phyloP scores from a whole-genome alignment of 1,140 invertebrate species.

The Drosophila lacteicornis region DNA sequence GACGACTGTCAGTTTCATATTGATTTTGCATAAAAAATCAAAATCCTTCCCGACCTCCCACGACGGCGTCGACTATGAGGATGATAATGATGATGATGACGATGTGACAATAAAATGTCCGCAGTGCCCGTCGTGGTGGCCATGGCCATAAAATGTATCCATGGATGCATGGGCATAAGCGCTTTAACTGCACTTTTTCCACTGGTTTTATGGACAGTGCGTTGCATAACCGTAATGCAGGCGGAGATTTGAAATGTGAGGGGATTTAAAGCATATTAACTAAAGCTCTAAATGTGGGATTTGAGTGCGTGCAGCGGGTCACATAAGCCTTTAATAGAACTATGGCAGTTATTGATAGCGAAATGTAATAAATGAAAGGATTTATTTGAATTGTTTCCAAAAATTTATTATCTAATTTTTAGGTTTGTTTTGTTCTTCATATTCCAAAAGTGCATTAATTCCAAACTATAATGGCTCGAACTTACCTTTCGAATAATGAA shows the following conservation, averaged over 20 bases:
- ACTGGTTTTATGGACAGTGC: slow-evolving; percentile 43
- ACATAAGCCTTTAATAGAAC: slow-evolving; percentile 6
- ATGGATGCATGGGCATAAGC: slow-evolving; percentile 42
- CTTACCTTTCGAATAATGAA: background rate
- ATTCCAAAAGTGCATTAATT: no score
- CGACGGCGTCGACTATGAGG: background rate
- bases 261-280: slow-evolving; percentile 8
- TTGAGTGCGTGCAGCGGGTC: background rate
- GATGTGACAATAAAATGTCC: slow-evolving; percentile 66
- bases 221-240: slow-evolving; percentile 32
- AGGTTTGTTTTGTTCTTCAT: no score
- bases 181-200: slow-evolving; percentile 42
- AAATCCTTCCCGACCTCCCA: slow-evolving; percentile 20
- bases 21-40: slow-evolving; percentile 63
- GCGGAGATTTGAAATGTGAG: background rate
- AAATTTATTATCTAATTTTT: background rate
- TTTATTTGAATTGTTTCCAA: background rate
- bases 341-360: background rate
- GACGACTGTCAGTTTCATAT: slow-evolving; percentile 49
- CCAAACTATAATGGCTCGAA: no score
- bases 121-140: slow-evolving; percentile 46
- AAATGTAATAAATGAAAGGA: background rate
- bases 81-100: slow-evolving; percentile 19
- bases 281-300: background rate
- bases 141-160: slow-evolving; percentile 38